These are phyloP conservation scores for Drosophila ercepeae DNA, from an alignment of 1,140 invertebrate species.

Conservation along the genomic window DNA sequence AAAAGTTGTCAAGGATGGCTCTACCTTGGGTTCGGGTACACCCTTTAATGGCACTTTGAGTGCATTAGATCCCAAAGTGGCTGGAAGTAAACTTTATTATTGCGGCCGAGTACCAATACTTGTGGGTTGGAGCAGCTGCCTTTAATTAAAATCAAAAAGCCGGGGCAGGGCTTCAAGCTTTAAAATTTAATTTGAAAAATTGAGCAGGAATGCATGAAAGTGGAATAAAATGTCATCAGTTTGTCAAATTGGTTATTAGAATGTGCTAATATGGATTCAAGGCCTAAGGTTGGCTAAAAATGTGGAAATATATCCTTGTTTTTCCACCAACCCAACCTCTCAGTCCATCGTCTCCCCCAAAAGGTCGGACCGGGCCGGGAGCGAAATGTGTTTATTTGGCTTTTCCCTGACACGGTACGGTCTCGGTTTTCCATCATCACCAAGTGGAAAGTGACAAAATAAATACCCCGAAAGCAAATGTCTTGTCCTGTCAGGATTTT, in stretches of 20 bases:
- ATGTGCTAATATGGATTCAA: conserved; percentile 60
- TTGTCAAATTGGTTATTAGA: conserved; percentile 73
- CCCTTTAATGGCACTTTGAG: conserved; percentile 56
- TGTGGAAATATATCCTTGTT: neutral
- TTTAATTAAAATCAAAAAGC: neutral
- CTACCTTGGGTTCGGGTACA: conserved; percentile 34
- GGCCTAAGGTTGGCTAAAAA: neutral
- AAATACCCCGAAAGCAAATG: conserved; percentile 45
- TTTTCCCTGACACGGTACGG: neutral
- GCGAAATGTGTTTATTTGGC: conserved; percentile 3
- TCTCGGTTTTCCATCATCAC: neutral
- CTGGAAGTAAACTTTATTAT: conserved; percentile 63
- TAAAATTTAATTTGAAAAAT: neutral
- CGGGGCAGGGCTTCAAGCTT: neutral
- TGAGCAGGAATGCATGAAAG: conserved; percentile 30
- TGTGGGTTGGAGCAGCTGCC: neutral
- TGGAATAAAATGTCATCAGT: conserved; percentile 69
- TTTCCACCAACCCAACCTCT: neutral
- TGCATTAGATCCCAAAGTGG: conserved; percentile 68
- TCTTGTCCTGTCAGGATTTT: conserved; percentile 6
- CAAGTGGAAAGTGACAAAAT: conserved; percentile 29
- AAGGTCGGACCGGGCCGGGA: too few relatives aligned
- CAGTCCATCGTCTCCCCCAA: too few relatives aligned
- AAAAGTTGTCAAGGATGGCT: neutral
- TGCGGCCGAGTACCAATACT: conserved; percentile 9